These are phyloP conservation scores for Eupithecia abbreviata DNA, from an alignment of 2,888 invertebrate genomes.

Conservation along the genomic window DNA sequence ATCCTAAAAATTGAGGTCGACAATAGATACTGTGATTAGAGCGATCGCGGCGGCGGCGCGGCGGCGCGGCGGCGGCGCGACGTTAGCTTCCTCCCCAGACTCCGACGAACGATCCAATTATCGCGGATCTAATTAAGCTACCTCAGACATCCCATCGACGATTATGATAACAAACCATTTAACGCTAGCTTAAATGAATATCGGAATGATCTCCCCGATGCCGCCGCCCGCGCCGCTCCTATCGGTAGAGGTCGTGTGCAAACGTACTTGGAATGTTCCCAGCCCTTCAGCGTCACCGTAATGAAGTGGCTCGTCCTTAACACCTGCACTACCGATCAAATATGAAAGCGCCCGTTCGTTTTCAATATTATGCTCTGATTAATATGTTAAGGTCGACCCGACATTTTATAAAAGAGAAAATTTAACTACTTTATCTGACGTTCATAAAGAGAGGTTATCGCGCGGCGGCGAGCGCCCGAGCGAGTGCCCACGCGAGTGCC, in stretches of 20 bases:
- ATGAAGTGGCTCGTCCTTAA: constrained; percentile 18
- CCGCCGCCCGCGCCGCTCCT: neutral
- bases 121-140: constrained; percentile 16
- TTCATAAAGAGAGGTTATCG: neutral
- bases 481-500: neutral
- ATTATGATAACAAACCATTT: constrained; percentile 17
- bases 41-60: neutral
- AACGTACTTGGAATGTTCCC: constrained; percentile 13
- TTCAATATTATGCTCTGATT: constrained; percentile 20
- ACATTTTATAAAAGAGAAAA: constrained; percentile 11
- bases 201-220: constrained; percentile 3
- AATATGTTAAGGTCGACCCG: constrained; percentile 16
- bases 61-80: neutral
- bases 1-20: no score
- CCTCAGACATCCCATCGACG: constrained; percentile 4
- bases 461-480: neutral
- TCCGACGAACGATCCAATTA: constrained; percentile 19
- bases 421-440: neutral
- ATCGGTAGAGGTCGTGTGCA: constrained; percentile 8
- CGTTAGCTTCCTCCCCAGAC: neutral
- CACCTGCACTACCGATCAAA: constrained; percentile 15
- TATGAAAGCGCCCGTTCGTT: constrained; percentile 6
- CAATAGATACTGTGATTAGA: no score
- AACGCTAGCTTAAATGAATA: constrained; percentile 14
- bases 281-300: constrained; percentile 25